Percentiles rank a stretch among this genome's conserved stretches.
Conservation (phyloP, 2,113 vertebrate genomes). For the Chaenogobius annularis region DNA sequence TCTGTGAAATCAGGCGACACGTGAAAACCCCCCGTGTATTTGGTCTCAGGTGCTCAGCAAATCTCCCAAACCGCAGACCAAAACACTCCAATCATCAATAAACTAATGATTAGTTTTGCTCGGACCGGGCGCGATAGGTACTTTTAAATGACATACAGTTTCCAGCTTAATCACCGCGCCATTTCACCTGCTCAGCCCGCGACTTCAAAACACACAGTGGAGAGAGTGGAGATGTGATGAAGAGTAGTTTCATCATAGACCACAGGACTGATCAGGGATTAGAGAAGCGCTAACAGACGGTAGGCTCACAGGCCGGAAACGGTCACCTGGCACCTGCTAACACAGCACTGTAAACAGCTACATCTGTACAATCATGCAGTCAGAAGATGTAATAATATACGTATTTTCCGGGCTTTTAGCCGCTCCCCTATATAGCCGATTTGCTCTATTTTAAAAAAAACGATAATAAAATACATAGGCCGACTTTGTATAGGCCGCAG, state of each 20-base stretch:
- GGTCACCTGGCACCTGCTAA: conserved; percentile 34
- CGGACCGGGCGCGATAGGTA: neutral
- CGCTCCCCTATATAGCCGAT: too few relatives aligned
- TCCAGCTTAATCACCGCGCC: neutral
- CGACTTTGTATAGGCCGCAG: too few relatives aligned
- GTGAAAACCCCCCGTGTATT: conserved; percentile 16
- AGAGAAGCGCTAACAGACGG: conserved; percentile 41
- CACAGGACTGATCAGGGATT: conserved; percentile 28
- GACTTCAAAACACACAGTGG: neutral
- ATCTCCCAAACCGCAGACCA: conserved; percentile 7
- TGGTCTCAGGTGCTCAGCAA: conserved; percentile 13
- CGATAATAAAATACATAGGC: too few relatives aligned
- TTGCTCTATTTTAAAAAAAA: too few relatives aligned
- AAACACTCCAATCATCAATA: neutral
- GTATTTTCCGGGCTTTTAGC: too few relatives aligned
- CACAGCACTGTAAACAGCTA: conserved; percentile 20
- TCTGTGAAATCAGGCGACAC: conserved; percentile 17
- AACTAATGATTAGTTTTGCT: too few relatives aligned
- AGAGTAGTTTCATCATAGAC: conserved; percentile 36
- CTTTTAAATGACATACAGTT: neutral
- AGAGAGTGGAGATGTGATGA: conserved; percentile 14
- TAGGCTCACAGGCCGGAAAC: conserved; percentile 58
- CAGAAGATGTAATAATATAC: too few relatives aligned
- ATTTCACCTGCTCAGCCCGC: conserved; percentile 17
- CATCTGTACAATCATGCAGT: neutral